These are phyloP conservation scores for Leucoraja ocellata DNA, from an alignment of 2,797 vertebrate genomes.

Conservation along the genomic window DNA sequence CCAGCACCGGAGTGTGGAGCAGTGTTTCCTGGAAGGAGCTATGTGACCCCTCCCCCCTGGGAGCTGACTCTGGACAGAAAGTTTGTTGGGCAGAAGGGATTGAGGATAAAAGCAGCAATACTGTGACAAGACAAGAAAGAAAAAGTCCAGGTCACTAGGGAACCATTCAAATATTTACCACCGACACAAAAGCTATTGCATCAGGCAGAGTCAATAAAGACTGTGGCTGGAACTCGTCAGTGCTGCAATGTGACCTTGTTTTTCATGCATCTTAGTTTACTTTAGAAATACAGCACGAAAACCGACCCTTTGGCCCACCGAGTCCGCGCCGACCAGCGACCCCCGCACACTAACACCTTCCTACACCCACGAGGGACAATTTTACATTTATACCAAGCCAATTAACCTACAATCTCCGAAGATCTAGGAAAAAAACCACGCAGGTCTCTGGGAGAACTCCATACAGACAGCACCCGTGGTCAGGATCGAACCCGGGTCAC, in stretches of 20 bases:
- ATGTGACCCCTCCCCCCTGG: neutral
- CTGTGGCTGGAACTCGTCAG: neutral
- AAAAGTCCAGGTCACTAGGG: neutral
- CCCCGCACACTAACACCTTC: too few species aligned
- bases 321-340: too few species aligned
- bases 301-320: too few species aligned
- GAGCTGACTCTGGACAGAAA: neutral
- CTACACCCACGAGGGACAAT: too few species aligned
- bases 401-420: too few species aligned
- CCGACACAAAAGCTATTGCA: neutral
- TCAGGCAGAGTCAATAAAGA: conserved; percentile 6
- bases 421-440: too few species aligned
- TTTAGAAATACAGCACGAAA: too few species aligned
- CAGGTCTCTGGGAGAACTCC: too few species aligned
- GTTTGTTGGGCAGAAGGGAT: neutral
- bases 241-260: neutral
- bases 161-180: neutral
- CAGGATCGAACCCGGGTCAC: too few species aligned
- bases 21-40: neutral
- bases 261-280: too few species aligned
- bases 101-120: neutral
- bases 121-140: neutral
- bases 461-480: too few species aligned
- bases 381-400: too few species aligned
- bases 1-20: neutral